Conservation (phyloP, 53 echinoderm and acorn worm species). For the Apostichopus leukothele region DNA sequence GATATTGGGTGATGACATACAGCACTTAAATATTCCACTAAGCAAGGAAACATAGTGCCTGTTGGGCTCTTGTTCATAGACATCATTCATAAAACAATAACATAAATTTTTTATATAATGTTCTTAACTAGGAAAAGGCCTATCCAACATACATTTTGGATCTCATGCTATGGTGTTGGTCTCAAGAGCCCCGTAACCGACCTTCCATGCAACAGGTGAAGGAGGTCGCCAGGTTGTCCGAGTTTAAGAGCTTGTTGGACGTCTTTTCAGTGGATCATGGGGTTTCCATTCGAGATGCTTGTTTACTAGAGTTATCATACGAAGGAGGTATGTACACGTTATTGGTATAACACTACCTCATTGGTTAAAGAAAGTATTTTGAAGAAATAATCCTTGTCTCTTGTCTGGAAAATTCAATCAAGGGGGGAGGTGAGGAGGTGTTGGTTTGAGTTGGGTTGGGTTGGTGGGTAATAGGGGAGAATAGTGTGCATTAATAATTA, state of each 20-base stretch:
- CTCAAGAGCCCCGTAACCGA: conserved; percentile 78
- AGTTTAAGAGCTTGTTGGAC: conserved; percentile 83
- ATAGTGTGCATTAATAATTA: too few species aligned
- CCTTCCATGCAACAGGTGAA: conserved; percentile 84
- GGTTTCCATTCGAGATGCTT: conserved; percentile 66
- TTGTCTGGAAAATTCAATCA: not conserved
- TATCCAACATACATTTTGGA: conserved; percentile 94
- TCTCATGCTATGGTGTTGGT: conserved; percentile 96
- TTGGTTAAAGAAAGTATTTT: not conserved
- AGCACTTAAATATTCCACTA: too few species aligned
- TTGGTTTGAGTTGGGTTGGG: too few species aligned
- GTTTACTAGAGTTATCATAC: conserved; percentile 25
- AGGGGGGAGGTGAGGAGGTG: not conserved
- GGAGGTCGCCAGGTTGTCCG: conserved; percentile 67
- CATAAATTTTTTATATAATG: not conserved
- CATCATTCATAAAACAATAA: too few species aligned
- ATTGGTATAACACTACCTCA: not conserved
- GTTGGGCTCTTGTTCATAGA: too few species aligned
- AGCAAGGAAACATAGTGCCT: too few species aligned
- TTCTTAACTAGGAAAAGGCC: conserved; percentile 71
- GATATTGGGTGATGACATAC: too few species aligned
- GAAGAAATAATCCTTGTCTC: not conserved
- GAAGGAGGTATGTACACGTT: conserved; percentile 43
- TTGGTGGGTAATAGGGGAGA: too few species aligned
- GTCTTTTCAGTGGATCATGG: conserved; percentile 77